Conservation (phyloP, 2,797 vertebrate genomes). For the Acanthurus lineatus region DNA sequence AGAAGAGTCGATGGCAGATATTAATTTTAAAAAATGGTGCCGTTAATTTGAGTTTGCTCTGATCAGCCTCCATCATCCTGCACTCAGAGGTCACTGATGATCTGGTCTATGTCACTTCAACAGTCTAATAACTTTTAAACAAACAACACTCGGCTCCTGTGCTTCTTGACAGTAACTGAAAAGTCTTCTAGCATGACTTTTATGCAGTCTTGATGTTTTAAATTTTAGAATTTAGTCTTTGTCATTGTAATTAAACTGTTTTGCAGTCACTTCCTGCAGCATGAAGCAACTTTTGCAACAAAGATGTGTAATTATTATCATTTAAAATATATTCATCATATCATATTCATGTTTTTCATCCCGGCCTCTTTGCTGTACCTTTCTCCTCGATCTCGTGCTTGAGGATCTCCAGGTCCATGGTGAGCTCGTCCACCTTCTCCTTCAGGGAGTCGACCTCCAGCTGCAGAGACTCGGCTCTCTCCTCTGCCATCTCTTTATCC, state of each 20-base stretch:
- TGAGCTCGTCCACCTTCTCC: slow-evolving; percentile 95
- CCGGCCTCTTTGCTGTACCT: slow-evolving; percentile 78
- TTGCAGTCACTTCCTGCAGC: background rate
- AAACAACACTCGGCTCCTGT: background rate
- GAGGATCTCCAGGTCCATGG: slow-evolving; percentile 98
- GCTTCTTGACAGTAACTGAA: background rate
- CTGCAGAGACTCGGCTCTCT: slow-evolving; percentile 95
- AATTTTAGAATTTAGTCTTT: no score
- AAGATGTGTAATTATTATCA: no score
- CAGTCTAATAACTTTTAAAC: background rate
- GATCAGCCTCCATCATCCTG: background rate
- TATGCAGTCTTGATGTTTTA: no score
- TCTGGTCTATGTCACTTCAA: background rate
- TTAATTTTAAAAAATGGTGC: slow-evolving; percentile 13
- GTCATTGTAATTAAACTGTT: background rate
- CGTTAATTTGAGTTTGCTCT: background rate
- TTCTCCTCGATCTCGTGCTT: slow-evolving; percentile 99
- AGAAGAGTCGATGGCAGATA: background rate
- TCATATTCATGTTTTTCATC: no score
- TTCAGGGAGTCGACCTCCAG: slow-evolving; percentile 94
- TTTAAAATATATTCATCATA: no score
- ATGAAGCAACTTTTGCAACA: background rate
- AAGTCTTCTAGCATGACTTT: no score
- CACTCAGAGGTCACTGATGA: background rate
- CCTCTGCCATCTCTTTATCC: slow-evolving; percentile 99